phyloP scores from a whole-genome alignment of 2,797 vertebrate genomes.

The Eulemur coronatus region DNA sequence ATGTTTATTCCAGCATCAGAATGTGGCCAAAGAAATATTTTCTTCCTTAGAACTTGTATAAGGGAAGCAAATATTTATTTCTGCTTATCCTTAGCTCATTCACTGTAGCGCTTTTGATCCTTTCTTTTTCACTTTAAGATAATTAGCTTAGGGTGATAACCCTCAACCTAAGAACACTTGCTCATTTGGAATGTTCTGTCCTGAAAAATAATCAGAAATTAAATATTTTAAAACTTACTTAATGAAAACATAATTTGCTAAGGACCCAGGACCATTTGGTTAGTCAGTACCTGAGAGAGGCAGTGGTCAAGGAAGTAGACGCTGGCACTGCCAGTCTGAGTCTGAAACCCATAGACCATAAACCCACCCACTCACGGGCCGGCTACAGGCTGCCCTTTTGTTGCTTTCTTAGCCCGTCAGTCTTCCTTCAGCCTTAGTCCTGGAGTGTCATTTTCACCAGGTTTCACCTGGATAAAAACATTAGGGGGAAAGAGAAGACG shows the following conservation, averaged over 20 bases:
- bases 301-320: not conserved
- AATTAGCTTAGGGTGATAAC: constrained; percentile 52
- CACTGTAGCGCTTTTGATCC: not conserved
- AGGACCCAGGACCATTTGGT: not conserved
- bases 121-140: constrained; percentile 37
- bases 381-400: not conserved
- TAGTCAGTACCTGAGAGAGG: not conserved
- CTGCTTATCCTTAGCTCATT: constrained; percentile 50
- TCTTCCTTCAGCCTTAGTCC: not conserved
- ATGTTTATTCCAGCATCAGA: constrained; percentile 67
- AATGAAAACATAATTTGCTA: constrained; percentile 12
- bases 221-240: constrained; percentile 24
- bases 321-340: not conserved
- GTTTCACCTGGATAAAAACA: not conserved
- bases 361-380: not conserved
- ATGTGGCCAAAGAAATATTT: constrained; percentile 54
- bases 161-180: constrained; percentile 1
- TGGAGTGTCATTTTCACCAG: not conserved
- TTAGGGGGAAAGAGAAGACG: not conserved
- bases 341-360: not conserved
- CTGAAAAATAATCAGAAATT: constrained; percentile 34
- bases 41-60: constrained; percentile 48
- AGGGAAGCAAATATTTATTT: constrained; percentile 60
- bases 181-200: not conserved
- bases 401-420: not conserved